Evolutionary conservation across 1,140 invertebrate genomes (phyloP).

Genomic region (Drosophila truncata): DNA sequence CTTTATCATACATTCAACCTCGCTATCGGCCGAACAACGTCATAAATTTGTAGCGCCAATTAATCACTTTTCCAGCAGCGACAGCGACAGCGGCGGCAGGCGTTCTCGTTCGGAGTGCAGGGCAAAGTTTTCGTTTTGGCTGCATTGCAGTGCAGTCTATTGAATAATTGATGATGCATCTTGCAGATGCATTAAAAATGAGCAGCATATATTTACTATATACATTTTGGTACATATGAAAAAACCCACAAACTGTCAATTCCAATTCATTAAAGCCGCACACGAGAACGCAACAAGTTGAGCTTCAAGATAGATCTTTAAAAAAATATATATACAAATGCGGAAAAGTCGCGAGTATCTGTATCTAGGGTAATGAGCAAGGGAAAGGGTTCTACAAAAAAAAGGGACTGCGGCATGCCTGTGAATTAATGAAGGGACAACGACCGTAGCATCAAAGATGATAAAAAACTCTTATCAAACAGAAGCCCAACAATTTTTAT

Average conservation of each 20-base stretch:
- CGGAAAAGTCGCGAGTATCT: slow-evolving; percentile 35
- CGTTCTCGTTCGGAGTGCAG: background rate
- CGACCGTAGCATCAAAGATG: slow-evolving; percentile 35
- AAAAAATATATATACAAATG: slow-evolving; percentile 15
- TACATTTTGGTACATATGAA: slow-evolving; percentile 11
- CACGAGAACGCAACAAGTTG: slow-evolving; percentile 60
- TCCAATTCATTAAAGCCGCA: slow-evolving; percentile 55
- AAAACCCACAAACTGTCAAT: slow-evolving; percentile 58
- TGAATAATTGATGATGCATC: slow-evolving; percentile 73
- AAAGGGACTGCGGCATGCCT: slow-evolving; percentile 50
- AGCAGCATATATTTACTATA: slow-evolving; percentile 11
- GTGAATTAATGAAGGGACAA: slow-evolving; percentile 73
- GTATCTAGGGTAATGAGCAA: slow-evolving; percentile 72
- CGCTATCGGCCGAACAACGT: slow-evolving; percentile 71
- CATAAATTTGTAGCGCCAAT: slow-evolving; percentile 83
- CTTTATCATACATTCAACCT: slow-evolving; percentile 83
- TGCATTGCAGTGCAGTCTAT: slow-evolving; percentile 63
- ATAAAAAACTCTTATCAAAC: slow-evolving; percentile 63
- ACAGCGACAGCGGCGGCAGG: background rate
- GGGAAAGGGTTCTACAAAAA: slow-evolving; percentile 4
- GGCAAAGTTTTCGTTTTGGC: slow-evolving; percentile 56
- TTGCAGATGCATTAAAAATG: slow-evolving; percentile 56
- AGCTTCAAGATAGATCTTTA: slow-evolving; percentile 20
- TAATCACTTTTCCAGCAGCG: slow-evolving; percentile 64
- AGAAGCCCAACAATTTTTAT: slow-evolving; percentile 77